These are phyloP conservation scores for Dipodomys merriami DNA, from an alignment of 2,113 vertebrate species.

Conservation along the genomic window DNA sequence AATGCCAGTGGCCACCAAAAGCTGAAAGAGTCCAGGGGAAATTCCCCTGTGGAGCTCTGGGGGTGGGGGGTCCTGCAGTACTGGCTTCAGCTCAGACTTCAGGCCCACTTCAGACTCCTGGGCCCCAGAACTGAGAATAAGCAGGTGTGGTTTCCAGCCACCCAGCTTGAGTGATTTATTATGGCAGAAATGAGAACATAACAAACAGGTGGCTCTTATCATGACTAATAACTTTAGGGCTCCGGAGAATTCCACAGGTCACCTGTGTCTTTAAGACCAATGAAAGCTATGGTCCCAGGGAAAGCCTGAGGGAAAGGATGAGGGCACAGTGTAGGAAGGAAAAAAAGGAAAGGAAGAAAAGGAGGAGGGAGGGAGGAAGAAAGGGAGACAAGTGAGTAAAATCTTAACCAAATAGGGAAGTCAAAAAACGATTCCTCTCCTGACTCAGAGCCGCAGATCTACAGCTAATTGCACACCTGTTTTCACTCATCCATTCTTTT, in stretches of 20 bases:
- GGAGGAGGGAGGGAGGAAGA: neutral
- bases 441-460: neutral
- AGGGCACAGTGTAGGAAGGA: too few species aligned
- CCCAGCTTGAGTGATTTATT: rapidly evolving
- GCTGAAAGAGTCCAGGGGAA: neutral
- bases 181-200: neutral
- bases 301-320: neutral
- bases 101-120: neutral
- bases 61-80: neutral
- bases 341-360: neutral
- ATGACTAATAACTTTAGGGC: too few species aligned
- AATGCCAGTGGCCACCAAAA: neutral
- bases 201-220: neutral
- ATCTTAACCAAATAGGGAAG: neutral
- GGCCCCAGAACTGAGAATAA: neutral
- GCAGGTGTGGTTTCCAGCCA: neutral
- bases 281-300: neutral
- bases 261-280: neutral
- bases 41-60: neutral
- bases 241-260: neutral
- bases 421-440: too few species aligned
- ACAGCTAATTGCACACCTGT: neutral
- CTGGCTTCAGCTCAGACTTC: neutral
- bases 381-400: neutral
- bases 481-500: neutral